These are phyloP conservation scores for Eupeodes latifasciatus DNA, from an alignment of 2,888 invertebrate species.

Conservation along the genomic window DNA sequence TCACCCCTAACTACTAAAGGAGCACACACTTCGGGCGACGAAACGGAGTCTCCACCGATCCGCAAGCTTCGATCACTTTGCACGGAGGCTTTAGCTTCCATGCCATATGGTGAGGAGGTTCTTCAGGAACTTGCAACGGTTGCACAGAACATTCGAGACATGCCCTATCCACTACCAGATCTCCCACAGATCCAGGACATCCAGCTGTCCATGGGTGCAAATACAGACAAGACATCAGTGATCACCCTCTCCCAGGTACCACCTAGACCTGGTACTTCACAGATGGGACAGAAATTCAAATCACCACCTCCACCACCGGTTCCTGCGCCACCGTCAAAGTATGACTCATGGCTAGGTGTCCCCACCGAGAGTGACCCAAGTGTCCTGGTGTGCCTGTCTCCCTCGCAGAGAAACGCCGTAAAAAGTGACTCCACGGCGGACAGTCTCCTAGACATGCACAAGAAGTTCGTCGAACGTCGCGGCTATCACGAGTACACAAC, in stretches of 20 bases:
- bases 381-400: slow-evolving; percentile 89
- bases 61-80: slow-evolving; percentile 87
- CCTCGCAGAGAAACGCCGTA: slow-evolving; percentile 87
- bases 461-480: slow-evolving; percentile 88
- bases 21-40: slow-evolving; percentile 70
- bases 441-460: slow-evolving; percentile 88
- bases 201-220: slow-evolving; percentile 79
- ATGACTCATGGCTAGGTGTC: slow-evolving; percentile 86
- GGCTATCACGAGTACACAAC: slow-evolving; percentile 85
- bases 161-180: slow-evolving; percentile 85
- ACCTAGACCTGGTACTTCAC: slow-evolving; percentile 12
- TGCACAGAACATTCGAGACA: slow-evolving; percentile 84
- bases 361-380: slow-evolving; percentile 87
- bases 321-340: slow-evolving; percentile 72
- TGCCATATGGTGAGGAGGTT: slow-evolving; percentile 89
- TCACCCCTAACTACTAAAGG: slow-evolving; percentile 58
- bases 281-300: slow-evolving; percentile 56
- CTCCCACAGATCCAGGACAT: slow-evolving; percentile 85
- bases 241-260: slow-evolving; percentile 66
- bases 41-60: slow-evolving; percentile 81
- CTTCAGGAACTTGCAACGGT: slow-evolving; percentile 88
- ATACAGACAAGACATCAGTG: slow-evolving; percentile 36
- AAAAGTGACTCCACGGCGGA: slow-evolving; percentile 84
- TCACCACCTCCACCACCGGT: slow-evolving; percentile 76
- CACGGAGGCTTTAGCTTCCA: slow-evolving; percentile 87